These are phyloP conservation scores for Anabacerthia variegaticeps DNA, from an alignment of 2,797 vertebrate species.

Conservation along the genomic window DNA sequence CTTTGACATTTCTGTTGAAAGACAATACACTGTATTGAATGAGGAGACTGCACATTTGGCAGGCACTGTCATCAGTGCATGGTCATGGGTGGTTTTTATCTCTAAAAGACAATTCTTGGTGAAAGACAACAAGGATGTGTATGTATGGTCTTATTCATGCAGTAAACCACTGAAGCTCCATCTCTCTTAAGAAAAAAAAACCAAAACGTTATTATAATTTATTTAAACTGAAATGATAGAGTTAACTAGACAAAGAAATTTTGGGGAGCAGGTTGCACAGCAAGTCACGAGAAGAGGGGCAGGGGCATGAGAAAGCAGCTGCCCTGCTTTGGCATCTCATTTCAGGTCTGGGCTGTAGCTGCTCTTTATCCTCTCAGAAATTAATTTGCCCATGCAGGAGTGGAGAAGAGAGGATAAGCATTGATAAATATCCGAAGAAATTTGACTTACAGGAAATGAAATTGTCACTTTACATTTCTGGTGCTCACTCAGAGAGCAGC, in stretches of 20 bases:
- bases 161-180: neutral
- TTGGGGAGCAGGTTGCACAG: neutral
- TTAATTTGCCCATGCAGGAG: neutral
- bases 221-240: neutral
- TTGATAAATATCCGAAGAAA: neutral
- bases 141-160: neutral
- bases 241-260: neutral
- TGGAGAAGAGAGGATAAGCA: neutral
- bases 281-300: neutral
- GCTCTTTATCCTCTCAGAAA: neutral
- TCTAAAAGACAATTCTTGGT: neutral
- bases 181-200: neutral
- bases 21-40: neutral
- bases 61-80: neutral
- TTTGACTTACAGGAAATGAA: conserved; percentile 9
- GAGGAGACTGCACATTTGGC: rapidly evolving
- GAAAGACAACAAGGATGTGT: neutral
- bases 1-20: neutral
- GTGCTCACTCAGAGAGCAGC: neutral
- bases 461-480: neutral
- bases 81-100: neutral
- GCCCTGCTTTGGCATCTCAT: neutral
- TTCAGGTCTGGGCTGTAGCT: neutral
- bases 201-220: too few species aligned
- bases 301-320: neutral